Evolutionary conservation across 2,113 vertebrate species (phyloP).

Genomic region (Halichoerus grypus): DNA sequence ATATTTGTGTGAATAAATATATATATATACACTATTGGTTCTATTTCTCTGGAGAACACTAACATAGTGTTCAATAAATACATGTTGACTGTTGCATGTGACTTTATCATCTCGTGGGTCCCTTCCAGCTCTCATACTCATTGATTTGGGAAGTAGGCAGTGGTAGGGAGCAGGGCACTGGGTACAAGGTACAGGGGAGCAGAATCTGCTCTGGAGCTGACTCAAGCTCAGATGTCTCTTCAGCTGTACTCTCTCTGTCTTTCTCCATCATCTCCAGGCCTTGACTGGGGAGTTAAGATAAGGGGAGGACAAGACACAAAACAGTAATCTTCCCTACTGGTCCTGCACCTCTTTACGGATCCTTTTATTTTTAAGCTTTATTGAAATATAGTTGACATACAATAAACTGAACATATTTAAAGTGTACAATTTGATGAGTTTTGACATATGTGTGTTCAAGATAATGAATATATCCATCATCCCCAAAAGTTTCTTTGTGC

Average conservation of each 20-base stretch:
- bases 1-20: not conserved
- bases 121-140: not conserved
- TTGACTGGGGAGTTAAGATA: not conserved
- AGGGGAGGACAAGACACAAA: not conserved
- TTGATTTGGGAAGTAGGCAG: not conserved
- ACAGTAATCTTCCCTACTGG: not conserved
- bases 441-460: slow-evolving; percentile 73
- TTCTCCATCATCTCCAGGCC: not conserved
- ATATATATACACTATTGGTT: not conserved
- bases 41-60: not conserved
- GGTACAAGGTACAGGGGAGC: not conserved
- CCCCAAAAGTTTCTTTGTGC: slow-evolving; percentile 54
- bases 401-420: slow-evolving; percentile 74
- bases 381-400: slow-evolving; percentile 69
- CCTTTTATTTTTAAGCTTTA: slow-evolving; percentile 52
- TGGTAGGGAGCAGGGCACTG: too few relatives aligned
- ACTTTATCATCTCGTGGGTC: not conserved
- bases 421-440: slow-evolving; percentile 74
- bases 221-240: not conserved
- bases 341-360: not conserved
- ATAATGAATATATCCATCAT: slow-evolving; percentile 72
- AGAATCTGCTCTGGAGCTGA: not conserved
- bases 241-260: not conserved
- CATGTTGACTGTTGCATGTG: not conserved
- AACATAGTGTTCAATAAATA: not conserved